Evolutionary conservation across 2,113 vertebrate genomes (phyloP), one percentile per base, ranked within the genome.

Genomic region (Pseudolaguvia tuberculata): DNA sequence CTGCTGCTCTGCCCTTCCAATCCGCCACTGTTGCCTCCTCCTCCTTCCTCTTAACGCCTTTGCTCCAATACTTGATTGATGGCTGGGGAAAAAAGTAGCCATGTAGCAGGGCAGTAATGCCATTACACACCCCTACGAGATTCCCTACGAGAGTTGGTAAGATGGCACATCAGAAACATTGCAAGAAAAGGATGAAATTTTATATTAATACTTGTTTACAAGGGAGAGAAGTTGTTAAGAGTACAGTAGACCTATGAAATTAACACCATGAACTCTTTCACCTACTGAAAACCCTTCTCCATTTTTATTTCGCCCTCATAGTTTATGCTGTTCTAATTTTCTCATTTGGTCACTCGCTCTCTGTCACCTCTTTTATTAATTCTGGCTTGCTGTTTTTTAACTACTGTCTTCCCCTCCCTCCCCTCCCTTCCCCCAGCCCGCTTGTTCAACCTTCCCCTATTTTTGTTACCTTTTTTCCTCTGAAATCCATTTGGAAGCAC

Each of bases 221-320:
- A 90, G 85, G 90, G 88, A 88, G 88, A 87, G 85, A 86, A 88
- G 86, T 83, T 89, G 86, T 90, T 90, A 85, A 86, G 82, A 89
- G 83, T 86, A 87, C 79, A 76, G 58, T 75, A 71, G 84, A 80
- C 81, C 79, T 77, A 81, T 45, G 20, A 84, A 84, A 80, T 77
- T 66, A 77, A 67, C 78, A 82, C 81, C 70, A 80, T 83, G 80
- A 77, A 57, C n/a, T 57, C 52, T 76, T 68, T 73, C 25, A 59
- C 76, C 79, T 70, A 61, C 31, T 35, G 53, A 69, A 50, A 29
- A 68, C 14, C 18, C 17, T 66, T 21, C n/a, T 57, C 53, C 31
- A 69, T 69, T 62, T 56, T 45, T 66, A 61, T 42, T 31, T 15
- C 48, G 42, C 55, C n/a, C 45, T 73, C 56, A 42, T 42, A 42